Evolutionary conservation across 2,797 vertebrate species (phyloP).

Genomic region (Channa striata): DNA sequence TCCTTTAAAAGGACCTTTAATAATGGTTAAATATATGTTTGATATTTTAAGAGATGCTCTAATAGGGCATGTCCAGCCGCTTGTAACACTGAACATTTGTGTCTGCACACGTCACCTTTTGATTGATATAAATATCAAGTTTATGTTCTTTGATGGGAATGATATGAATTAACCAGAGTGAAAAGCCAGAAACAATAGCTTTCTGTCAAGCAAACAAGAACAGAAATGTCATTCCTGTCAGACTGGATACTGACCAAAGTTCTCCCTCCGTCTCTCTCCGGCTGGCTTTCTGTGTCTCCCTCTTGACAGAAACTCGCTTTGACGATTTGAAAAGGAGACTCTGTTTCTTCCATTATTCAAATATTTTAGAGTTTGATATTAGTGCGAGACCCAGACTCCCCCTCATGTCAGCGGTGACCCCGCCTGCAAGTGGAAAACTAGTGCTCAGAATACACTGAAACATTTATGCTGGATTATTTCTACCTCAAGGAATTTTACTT

Average conservation of each 20-base stretch:
- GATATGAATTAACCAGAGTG: constrained; percentile 80
- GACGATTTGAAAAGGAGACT: constrained; percentile 82
- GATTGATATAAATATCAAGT: constrained; percentile 82
- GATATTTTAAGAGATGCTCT: too few relatives aligned
- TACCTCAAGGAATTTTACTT: constrained; percentile 78
- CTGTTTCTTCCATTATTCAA: constrained; percentile 85
- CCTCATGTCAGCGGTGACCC: constrained; percentile 66
- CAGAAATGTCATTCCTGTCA: constrained; percentile 87
- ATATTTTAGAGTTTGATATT: constrained; percentile 83
- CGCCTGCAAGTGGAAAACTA: constrained; percentile 62
- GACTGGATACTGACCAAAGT: constrained; percentile 81
- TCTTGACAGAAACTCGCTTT: constrained; percentile 84
- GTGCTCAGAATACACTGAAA: constrained; percentile 75
- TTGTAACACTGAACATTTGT: constrained; percentile 45
- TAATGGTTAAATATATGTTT: background rate
- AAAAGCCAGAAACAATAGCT: constrained; percentile 82
- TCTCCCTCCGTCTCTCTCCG: constrained; percentile 70
- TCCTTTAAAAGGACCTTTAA: background rate
- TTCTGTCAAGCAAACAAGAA: constrained; percentile 85
- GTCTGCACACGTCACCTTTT: constrained; percentile 55
- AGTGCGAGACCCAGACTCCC: constrained; percentile 63
- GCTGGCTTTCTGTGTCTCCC: constrained; percentile 62
- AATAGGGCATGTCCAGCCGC: constrained; percentile 17
- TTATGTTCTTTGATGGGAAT: constrained; percentile 72
- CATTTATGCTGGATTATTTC: constrained; percentile 83